These are phyloP conservation scores for Apocrypta bakeri DNA, from an alignment of 1,140 invertebrate genomes.

Conservation along the genomic window DNA sequence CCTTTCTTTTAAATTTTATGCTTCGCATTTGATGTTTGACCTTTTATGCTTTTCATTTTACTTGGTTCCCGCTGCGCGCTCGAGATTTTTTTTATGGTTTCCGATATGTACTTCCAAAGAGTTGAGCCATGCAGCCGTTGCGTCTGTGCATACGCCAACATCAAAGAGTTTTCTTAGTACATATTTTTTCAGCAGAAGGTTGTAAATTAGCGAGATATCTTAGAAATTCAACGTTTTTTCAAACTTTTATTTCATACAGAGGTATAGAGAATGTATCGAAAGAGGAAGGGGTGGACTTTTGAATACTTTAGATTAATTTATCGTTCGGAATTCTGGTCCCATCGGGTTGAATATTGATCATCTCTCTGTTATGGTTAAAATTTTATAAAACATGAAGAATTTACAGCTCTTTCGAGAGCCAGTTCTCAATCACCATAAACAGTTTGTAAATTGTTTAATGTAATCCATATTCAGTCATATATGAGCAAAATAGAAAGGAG, in stretches of 20 bases:
- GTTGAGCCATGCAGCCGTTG: background rate
- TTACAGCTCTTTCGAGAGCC: background rate
- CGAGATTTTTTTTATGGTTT: background rate
- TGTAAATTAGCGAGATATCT: background rate
- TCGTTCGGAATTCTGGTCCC: background rate
- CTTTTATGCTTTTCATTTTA: conserved; percentile 1
- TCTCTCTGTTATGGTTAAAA: background rate
- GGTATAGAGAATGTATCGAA: too few relatives aligned
- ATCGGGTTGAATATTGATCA: background rate
- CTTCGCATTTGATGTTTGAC: background rate
- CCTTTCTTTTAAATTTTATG: conserved; percentile 12
- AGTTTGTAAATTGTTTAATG: background rate
- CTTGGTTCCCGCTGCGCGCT: background rate
- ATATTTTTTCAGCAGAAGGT: background rate
- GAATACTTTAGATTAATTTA: background rate
- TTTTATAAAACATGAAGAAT: background rate
- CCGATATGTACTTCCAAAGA: conserved; percentile 1
- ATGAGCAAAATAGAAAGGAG: background rate
- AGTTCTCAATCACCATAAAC: background rate
- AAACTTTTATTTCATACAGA: background rate
- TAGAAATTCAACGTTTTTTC: too few relatives aligned
- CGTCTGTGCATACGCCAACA: background rate
- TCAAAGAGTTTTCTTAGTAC: background rate
- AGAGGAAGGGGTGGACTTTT: background rate
- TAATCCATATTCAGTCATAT: background rate